Evolutionary conservation across 2,888 invertebrate species (phyloP).

Genomic region (Crioceris asparagi): DNA sequence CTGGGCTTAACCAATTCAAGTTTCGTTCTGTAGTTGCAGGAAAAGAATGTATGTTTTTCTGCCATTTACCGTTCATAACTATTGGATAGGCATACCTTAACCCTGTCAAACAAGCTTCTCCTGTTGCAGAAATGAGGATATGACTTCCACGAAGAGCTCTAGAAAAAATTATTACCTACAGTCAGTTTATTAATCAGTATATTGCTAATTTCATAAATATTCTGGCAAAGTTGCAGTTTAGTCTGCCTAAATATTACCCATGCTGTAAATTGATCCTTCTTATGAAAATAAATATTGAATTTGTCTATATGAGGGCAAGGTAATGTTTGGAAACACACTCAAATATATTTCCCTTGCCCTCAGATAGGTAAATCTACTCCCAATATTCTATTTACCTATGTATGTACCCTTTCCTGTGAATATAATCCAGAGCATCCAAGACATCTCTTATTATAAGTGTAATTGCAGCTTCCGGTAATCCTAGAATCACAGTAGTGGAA

Average conservation of each 20-base stretch:
- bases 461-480: conserved; percentile 73
- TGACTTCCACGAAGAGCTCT: conserved; percentile 78
- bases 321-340: too few relatives aligned
- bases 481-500: conserved; percentile 30
- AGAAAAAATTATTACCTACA: conserved; percentile 22
- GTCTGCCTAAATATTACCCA: too few relatives aligned
- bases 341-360: too few relatives aligned
- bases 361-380: too few relatives aligned
- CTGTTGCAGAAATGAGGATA: conserved; percentile 63
- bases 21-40: conserved; percentile 59
- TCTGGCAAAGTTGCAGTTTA: too few relatives aligned
- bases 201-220: too few relatives aligned
- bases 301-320: too few relatives aligned
- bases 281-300: too few relatives aligned
- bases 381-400: conserved; percentile 51
- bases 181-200: background rate
- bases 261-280: too few relatives aligned
- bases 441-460: conserved; percentile 70
- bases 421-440: conserved; percentile 68
- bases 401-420: conserved; percentile 74
- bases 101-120: conserved; percentile 65
- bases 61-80: conserved; percentile 59
- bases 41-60: conserved; percentile 60
- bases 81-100: conserved; percentile 68
- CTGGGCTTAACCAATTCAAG: conserved; percentile 87